Evolutionary conservation across 2,113 vertebrate species (phyloP).

Genomic region (Scomber colias): DNA sequence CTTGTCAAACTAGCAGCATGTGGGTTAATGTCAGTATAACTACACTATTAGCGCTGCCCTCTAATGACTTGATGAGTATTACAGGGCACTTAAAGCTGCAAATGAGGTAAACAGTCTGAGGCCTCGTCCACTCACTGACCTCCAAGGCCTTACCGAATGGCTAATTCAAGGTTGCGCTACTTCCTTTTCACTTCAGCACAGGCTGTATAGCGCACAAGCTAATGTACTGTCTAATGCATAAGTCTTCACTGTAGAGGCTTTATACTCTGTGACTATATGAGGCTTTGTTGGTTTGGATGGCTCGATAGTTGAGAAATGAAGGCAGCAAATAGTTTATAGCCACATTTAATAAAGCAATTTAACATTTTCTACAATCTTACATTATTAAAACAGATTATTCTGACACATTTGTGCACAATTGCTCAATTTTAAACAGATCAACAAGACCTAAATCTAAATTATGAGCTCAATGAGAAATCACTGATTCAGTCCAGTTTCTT

Average conservation of each 20-base stretch:
- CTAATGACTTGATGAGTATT: constrained; percentile 8
- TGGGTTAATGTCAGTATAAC: not conserved
- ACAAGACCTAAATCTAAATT: no score
- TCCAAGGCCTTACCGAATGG: not conserved
- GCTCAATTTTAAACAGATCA: no score
- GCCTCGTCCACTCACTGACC: not conserved
- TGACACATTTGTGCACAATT: no score
- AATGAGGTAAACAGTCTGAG: not conserved
- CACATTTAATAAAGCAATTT: not conserved
- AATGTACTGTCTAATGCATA: no score
- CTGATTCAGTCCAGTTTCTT: no score
- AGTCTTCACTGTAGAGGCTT: no score
- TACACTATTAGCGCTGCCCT: not conserved
- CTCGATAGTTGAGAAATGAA: not conserved
- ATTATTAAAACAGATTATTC: no score
- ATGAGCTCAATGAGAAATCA: no score
- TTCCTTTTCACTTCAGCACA: not conserved
- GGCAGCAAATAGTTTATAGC: not conserved
- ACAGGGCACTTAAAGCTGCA: not conserved
- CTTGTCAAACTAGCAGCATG: not conserved
- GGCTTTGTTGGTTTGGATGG: not conserved
- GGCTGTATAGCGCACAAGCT: not conserved
- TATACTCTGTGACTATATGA: not conserved
- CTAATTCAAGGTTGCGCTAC: not conserved
- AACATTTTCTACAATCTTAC: not conserved